Evolutionary conservation across 2,888 invertebrate species (phyloP).

Genomic region (Tetanocera ferruginea): DNA sequence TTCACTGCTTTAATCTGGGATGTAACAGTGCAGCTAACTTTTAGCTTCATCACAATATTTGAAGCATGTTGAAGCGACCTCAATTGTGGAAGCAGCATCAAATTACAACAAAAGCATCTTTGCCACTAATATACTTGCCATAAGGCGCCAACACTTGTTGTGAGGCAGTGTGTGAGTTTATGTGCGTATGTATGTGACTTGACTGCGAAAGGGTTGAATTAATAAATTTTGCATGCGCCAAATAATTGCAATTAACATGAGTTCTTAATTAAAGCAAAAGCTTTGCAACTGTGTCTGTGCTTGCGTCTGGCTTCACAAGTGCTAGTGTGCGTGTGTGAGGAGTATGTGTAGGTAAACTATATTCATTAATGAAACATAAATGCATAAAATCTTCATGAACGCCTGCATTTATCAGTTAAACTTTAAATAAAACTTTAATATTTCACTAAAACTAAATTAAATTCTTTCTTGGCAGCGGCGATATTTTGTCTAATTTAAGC

Average conservation of each 20-base stretch:
- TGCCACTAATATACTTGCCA: neutral
- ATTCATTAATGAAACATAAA: constrained; percentile 2
- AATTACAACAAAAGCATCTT: constrained; percentile 38
- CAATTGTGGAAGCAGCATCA: neutral
- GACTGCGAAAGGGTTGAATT: constrained; percentile 56
- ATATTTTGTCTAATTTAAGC: neutral
- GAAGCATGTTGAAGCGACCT: no score
- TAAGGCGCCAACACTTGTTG: neutral
- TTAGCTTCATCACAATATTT: neutral
- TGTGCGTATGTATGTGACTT: constrained; percentile 43
- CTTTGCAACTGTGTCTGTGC: neutral
- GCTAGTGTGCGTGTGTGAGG: no score
- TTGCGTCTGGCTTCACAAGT: neutral
- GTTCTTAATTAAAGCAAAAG: constrained; percentile 64
- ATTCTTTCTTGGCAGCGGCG: no score
- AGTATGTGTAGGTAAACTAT: neutral
- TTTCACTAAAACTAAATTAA: no score
- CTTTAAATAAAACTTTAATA: neutral
- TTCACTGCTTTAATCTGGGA: constrained; percentile 12
- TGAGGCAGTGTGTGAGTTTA: constrained; percentile 30
- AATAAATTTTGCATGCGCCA: constrained; percentile 68
- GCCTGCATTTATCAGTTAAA: constrained; percentile 17
- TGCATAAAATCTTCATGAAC: constrained; percentile 33
- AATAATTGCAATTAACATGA: constrained; percentile 68
- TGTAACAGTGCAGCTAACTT: neutral